These are phyloP conservation scores for Fregetta grallaria DNA, from an alignment of 2,113 vertebrate species.

Conservation along the genomic window DNA sequence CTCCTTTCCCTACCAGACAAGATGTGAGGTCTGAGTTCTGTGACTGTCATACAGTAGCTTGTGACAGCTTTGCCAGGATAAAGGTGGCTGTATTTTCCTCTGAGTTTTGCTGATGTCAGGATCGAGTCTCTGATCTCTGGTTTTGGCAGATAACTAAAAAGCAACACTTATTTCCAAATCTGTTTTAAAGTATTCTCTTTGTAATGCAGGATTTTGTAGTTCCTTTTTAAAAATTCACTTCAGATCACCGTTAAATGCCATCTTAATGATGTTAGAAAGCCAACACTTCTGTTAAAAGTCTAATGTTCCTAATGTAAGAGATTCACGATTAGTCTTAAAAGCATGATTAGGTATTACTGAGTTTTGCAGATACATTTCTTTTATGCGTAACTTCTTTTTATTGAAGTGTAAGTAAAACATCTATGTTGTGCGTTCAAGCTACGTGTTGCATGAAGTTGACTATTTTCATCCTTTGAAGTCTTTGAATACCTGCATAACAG, in stretches of 20 bases:
- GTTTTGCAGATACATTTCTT: background rate
- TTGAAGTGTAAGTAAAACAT: background rate
- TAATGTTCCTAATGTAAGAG: background rate
- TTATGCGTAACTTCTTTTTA: background rate
- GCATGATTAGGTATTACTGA: background rate
- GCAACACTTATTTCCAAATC: background rate
- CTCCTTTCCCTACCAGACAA: background rate
- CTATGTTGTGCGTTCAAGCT: background rate
- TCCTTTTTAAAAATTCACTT: background rate
- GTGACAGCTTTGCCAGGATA: background rate
- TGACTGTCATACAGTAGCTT: background rate
- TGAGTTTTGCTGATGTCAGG: background rate
- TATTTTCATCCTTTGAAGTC: background rate
- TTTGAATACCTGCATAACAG: background rate
- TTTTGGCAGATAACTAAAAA: conserved; percentile 23
- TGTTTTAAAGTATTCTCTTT: background rate
- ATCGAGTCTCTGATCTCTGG: background rate
- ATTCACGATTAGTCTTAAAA: background rate
- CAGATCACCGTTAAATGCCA: background rate
- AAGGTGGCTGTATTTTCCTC: background rate
- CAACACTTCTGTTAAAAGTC: background rate
- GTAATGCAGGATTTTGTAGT: background rate
- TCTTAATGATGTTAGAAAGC: background rate
- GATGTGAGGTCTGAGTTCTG: background rate
- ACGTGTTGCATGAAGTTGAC: background rate